Conservation (phyloP, 2,888 invertebrate genomes). For the Epinotia nisella region DNA sequence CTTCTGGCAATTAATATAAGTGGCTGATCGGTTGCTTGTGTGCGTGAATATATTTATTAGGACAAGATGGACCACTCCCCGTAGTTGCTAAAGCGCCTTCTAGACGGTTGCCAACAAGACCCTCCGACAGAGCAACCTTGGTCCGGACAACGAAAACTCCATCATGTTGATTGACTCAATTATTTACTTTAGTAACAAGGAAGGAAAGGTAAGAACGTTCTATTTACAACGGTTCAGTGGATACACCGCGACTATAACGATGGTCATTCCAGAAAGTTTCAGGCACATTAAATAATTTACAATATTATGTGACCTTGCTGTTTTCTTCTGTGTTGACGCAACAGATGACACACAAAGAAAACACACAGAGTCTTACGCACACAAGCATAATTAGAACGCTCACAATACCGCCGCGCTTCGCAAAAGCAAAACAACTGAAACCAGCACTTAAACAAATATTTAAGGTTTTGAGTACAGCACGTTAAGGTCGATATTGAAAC, state of each 20-base stretch:
- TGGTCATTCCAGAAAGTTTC: constrained; percentile 3
- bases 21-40: constrained; percentile 19
- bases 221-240: not conserved
- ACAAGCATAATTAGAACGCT: not conserved
- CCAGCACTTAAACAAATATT: not conserved
- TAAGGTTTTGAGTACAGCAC: not conserved
- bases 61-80: constrained; percentile 9
- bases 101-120: too few relatives aligned
- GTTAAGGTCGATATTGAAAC: not conserved
- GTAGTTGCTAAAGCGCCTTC: not conserved
- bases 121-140: too few relatives aligned
- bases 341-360: constrained; percentile 29
- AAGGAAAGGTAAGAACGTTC: not conserved
- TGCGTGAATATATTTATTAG: not conserved
- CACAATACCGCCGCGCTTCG: not conserved
- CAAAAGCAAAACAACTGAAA: constrained; percentile 8
- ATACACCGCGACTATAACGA: not conserved
- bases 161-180: not conserved
- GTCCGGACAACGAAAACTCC: too few relatives aligned
- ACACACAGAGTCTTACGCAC: not conserved
- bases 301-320: constrained; percentile 2
- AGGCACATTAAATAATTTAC: constrained; percentile 20
- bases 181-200: not conserved
- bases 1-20: constrained; percentile 32
- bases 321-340: constrained; percentile 20